A percentile compares a stretch with the other conserved stretches of the same genome.
phyloP scores from a whole-genome alignment of 2,113 vertebrate genomes.

The Daubentonia madagascariensis region DNA sequence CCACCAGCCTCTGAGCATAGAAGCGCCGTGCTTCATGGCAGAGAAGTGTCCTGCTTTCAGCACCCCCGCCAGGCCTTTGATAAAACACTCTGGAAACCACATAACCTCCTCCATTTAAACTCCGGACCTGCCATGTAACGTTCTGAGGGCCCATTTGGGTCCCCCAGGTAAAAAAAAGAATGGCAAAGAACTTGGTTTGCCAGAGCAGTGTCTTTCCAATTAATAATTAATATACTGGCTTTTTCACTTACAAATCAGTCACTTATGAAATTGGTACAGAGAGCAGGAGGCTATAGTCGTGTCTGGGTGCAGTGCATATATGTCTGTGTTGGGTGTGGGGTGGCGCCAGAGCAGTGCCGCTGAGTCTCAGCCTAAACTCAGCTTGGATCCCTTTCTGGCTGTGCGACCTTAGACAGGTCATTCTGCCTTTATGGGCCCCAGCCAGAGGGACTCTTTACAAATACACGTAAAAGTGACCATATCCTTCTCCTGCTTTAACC shows the following conservation, averaged over 20 bases:
- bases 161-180: neutral
- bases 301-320: neutral
- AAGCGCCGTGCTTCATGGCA: neutral
- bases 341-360: accelerated
- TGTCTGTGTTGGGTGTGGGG: neutral
- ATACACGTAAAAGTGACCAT: neutral
- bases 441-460: neutral
- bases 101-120: neutral
- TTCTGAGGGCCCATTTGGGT: neutral
- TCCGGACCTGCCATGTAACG: neutral
- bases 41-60: neutral
- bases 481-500: neutral
- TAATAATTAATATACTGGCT: neutral
- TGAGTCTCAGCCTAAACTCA: neutral
- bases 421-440: neutral
- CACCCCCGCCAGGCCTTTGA: neutral
- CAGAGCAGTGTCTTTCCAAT: neutral
- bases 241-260: neutral
- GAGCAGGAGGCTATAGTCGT: neutral
- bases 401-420: neutral
- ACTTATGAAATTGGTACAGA: neutral
- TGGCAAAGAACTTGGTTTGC: neutral
- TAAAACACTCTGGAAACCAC: neutral
- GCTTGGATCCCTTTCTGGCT: neutral
- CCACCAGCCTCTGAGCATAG: neutral